Conservation (phyloP, 2,113 vertebrate genomes). For the Myocastor coypus region DNA sequence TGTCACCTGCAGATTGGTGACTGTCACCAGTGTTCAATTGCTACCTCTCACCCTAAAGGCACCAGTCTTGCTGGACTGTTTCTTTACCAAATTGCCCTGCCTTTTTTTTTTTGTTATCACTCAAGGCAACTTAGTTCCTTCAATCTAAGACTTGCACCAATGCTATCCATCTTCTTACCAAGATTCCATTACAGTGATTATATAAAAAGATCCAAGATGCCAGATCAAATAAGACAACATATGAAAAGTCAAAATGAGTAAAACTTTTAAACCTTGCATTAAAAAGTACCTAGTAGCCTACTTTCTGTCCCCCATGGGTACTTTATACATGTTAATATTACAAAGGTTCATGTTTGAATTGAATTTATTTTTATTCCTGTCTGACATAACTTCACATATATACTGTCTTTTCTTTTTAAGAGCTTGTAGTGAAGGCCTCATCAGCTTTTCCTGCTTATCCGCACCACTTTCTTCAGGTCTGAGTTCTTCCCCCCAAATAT, state of each 20-base stretch:
- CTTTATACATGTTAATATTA: conserved; percentile 32
- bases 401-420: conserved; percentile 44
- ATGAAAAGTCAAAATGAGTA: conserved; percentile 59
- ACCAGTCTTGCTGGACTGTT: background rate
- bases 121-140: conserved; percentile 10
- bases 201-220: background rate
- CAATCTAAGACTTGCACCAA: background rate
- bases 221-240: conserved; percentile 28
- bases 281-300: conserved; percentile 28
- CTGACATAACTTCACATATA: conserved; percentile 4
- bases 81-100: background rate
- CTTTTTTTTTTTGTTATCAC: background rate
- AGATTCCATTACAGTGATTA: conserved; percentile 17
- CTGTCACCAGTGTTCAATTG: background rate
- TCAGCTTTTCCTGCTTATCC: background rate
- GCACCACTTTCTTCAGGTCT: background rate
- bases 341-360: conserved; percentile 28
- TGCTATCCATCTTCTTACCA: background rate
- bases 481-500: background rate
- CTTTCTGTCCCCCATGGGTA: background rate
- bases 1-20: background rate
- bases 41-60: no score
- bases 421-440: background rate
- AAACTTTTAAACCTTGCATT: conserved; percentile 54
- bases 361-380: conserved; percentile 41